These are phyloP conservation scores for Acleris laterana DNA, from an alignment of 2,888 invertebrate genomes.

Conservation along the genomic window DNA sequence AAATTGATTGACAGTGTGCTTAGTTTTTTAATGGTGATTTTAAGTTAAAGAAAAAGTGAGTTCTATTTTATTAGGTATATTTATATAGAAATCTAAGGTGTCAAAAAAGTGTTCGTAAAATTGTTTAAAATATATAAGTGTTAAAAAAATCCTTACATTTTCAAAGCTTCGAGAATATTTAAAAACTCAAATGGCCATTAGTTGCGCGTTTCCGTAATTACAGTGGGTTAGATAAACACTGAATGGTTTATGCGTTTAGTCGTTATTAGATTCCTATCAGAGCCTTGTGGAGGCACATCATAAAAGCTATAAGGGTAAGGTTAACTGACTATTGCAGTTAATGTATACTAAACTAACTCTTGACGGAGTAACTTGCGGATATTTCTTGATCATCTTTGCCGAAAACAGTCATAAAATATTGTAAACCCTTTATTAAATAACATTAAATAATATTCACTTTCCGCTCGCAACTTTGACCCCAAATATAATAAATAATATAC, in stretches of 20 bases:
- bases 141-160: neutral
- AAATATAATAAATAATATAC: too few relatives aligned
- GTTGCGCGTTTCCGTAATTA: slow-evolving; percentile 53
- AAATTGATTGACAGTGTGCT: slow-evolving; percentile 10
- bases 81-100: neutral
- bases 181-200: slow-evolving; percentile 45
- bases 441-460: too few relatives aligned
- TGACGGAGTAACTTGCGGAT: too few relatives aligned
- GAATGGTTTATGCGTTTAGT: slow-evolving; percentile 15
- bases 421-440: too few relatives aligned
- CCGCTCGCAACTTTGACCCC: too few relatives aligned
- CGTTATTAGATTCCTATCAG: slow-evolving; percentile 9
- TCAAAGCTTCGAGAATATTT: slow-evolving; percentile 41
- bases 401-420: too few relatives aligned
- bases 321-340: neutral
- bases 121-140: too few relatives aligned
- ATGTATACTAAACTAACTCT: too few relatives aligned
- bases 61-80: slow-evolving; percentile 2
- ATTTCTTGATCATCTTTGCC: too few relatives aligned
- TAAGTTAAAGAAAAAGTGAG: too few relatives aligned
- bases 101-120: too few relatives aligned
- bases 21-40: slow-evolving; percentile 20
- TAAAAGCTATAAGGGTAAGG: neutral
- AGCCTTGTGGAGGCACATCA: slow-evolving; percentile 8
- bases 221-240: slow-evolving; percentile 11